phyloP scores from a whole-genome alignment of 2,113 vertebrate genomes.

The Felis chaus region DNA sequence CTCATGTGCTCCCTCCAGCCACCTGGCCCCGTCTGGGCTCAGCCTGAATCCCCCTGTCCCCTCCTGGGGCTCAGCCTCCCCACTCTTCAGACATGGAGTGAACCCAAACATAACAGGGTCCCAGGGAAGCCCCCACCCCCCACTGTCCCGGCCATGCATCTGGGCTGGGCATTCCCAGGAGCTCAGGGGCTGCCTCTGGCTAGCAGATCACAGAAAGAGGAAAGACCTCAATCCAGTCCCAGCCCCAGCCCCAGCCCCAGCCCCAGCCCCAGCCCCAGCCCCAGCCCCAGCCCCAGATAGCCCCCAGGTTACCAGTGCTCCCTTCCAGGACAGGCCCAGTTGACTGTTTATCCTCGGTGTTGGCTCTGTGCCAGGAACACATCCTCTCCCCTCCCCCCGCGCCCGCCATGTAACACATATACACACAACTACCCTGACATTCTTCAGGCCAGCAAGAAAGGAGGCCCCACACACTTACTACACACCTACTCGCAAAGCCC shows the following conservation, averaged over 20 bases:
- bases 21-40: not conserved
- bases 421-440: not conserved
- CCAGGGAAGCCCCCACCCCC: no score
- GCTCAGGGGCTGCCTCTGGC: not conserved
- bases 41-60: not conserved
- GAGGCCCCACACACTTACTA: not conserved
- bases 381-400: not conserved
- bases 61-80: not conserved
- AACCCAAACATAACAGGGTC: not conserved
- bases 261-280: not conserved
- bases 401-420: accelerated
- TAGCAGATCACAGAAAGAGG: not conserved
- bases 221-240: not conserved
- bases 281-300: not conserved
- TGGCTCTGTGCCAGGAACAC: not conserved
- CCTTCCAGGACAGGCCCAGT: not conserved
- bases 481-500: not conserved
- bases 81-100: not conserved
- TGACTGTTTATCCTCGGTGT: not conserved
- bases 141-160: not conserved
- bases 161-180: not conserved
- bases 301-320: not conserved
- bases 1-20: not conserved
- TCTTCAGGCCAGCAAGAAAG: not conserved
- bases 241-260: not conserved